phyloP scores from a whole-genome alignment of 1,140 invertebrate species.

The Pseudomyrmex sp. region DNA sequence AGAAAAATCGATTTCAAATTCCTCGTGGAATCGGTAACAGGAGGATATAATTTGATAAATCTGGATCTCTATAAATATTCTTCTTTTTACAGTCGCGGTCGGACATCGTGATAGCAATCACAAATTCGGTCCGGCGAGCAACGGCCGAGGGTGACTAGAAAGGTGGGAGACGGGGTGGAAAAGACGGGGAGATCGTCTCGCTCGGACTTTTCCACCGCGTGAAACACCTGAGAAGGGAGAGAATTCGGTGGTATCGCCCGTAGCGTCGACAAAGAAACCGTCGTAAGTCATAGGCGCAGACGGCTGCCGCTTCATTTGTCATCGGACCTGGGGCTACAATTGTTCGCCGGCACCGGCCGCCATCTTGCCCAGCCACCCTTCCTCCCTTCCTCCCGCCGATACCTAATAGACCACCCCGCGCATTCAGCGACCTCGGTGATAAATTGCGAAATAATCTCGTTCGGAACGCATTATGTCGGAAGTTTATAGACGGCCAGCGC shows the following conservation, averaged over 20 bases:
- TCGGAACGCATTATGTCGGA: conserved; percentile 52
- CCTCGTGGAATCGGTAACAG: conserved; percentile 37
- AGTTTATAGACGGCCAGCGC: conserved; percentile 44
- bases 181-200: background rate
- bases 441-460: conserved; percentile 62
- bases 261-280: conserved; percentile 52
- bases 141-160: background rate
- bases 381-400: conserved; percentile 22
- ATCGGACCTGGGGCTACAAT: conserved; percentile 48
- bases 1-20: conserved; percentile 35
- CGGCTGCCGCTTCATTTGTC: conserved; percentile 57
- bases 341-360: conserved; percentile 47
- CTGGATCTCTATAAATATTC: conserved; percentile 35
- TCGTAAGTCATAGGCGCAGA: conserved; percentile 56
- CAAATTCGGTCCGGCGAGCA: conserved; percentile 38
- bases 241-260: conserved; percentile 27
- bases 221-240: conserved; percentile 47
- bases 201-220: conserved; percentile 29
- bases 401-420: conserved; percentile 54
- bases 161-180: background rate
- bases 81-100: conserved; percentile 38
- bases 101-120: conserved; percentile 26
- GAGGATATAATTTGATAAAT: conserved; percentile 41
- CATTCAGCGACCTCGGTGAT: conserved; percentile 54
- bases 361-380: conserved; percentile 47